Evolutionary conservation across 2,888 invertebrate genomes (phyloP).

Genomic region (Ganaspis brasiliensis): DNA sequence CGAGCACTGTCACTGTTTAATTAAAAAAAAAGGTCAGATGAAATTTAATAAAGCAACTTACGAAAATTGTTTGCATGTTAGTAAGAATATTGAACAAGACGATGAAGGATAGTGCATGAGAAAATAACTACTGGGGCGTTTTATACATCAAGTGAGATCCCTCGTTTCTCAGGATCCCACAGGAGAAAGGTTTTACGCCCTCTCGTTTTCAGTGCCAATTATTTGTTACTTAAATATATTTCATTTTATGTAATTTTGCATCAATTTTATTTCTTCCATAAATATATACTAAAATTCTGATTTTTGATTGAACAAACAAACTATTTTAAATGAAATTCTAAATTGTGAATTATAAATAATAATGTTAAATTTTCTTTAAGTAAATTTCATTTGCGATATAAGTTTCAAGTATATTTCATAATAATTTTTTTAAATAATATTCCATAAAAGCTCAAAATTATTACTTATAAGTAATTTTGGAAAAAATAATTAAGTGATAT

Average conservation of each 20-base stretch:
- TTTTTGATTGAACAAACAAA: too few species aligned
- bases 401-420: too few species aligned
- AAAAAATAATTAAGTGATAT: too few species aligned
- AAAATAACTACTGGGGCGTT: constrained; percentile 71
- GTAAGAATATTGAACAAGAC: constrained; percentile 63
- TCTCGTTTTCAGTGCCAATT: constrained; percentile 4
- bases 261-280: not conserved
- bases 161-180: constrained; percentile 68
- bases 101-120: constrained; percentile 66
- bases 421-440: too few species aligned
- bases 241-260: not conserved
- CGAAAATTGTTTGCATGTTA: constrained; percentile 65
- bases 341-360: too few species aligned
- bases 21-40: not conserved
- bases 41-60: constrained; percentile 62
- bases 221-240: not conserved
- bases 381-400: too few species aligned
- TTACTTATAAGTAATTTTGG: too few species aligned
- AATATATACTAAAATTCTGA: too few species aligned
- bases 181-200: constrained; percentile 68
- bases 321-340: too few species aligned
- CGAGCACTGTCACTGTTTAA: not conserved
- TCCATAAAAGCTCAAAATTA: too few species aligned
- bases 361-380: too few species aligned
- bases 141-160: constrained; percentile 70